phyloP scores from a whole-genome alignment of 2,113 vertebrate species.

The Stictonetta naevosa region DNA sequence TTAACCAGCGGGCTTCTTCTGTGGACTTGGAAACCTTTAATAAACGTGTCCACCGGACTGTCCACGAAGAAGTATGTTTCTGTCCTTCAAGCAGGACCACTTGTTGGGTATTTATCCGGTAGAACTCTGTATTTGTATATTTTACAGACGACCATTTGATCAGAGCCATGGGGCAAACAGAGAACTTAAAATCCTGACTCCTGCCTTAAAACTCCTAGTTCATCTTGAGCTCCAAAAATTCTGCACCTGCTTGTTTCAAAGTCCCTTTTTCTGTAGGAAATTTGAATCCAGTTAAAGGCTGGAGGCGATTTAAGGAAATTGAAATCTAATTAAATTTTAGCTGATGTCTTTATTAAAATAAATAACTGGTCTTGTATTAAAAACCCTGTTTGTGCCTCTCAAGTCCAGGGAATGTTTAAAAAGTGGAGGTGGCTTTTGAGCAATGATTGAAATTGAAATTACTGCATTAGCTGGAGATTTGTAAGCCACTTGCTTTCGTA shows the following conservation, averaged over 20 bases:
- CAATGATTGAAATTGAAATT: not conserved
- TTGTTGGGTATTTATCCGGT: not conserved
- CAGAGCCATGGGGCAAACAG: constrained; percentile 61
- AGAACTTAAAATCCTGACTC: constrained; percentile 50
- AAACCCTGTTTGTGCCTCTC: constrained; percentile 67
- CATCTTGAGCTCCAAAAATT: constrained; percentile 21
- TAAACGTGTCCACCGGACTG: not conserved
- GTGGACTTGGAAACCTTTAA: not conserved
- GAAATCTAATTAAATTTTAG: not conserved
- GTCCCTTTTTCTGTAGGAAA: not conserved
- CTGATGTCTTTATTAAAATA: constrained; percentile 40
- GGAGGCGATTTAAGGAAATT: not conserved
- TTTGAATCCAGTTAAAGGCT: constrained; percentile 26
- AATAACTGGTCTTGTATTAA: constrained; percentile 57
- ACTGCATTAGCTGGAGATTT: not conserved
- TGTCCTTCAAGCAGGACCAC: not conserved
- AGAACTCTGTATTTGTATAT: not conserved
- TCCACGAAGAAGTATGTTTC: not conserved
- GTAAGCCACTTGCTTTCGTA: constrained; percentile 14
- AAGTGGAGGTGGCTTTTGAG: constrained; percentile 54
- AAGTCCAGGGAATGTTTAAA: constrained; percentile 70
- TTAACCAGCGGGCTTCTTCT: not conserved
- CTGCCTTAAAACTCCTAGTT: constrained; percentile 60
- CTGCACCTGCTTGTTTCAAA: not conserved
- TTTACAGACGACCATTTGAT: not conserved